phyloP scores from a whole-genome alignment of 1,140 invertebrate species.

The Adoxophyes honmai region DNA sequence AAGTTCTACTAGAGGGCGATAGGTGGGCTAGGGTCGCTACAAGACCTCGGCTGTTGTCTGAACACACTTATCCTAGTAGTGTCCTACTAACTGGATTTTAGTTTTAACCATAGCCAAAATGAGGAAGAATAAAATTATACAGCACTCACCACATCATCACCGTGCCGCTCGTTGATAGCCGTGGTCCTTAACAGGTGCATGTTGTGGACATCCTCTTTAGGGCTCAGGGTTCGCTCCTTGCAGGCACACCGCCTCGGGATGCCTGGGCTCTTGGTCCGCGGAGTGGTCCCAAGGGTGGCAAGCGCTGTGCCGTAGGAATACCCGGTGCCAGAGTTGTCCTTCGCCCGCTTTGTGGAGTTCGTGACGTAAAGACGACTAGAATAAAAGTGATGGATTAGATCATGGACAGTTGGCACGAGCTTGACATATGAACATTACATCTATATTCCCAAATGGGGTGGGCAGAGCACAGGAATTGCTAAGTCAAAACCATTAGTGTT shows the following conservation, averaged over 20 bases:
- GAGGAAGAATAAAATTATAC: no score
- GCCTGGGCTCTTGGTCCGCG: conserved; percentile 25
- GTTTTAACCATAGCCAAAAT: no score
- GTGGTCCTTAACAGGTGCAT: conserved; percentile 58
- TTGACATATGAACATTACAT: no score
- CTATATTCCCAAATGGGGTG: no score
- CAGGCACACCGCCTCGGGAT: conserved; percentile 34
- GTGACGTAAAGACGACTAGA: conserved; percentile 54
- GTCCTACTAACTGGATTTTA: no score
- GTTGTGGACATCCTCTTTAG: conserved; percentile 44
- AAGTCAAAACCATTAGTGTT: no score
- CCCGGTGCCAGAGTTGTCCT: conserved; percentile 63
- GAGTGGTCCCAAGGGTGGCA: conserved; percentile 34
- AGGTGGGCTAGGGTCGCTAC: no score
- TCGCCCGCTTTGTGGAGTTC: conserved; percentile 56
- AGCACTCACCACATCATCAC: conserved; percentile 46
- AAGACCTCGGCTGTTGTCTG: no score
- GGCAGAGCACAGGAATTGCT: no score
- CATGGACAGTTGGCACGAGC: no score
- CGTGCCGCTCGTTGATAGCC: conserved; percentile 52
- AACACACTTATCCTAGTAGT: no score
- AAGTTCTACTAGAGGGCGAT: no score
- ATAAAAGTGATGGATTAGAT: conserved; percentile 19
- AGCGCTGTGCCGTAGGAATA: conserved; percentile 62
- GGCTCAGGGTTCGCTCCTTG: conserved; percentile 45